These are phyloP conservation scores for Drosophila glabriapex DNA, from an alignment of 2,888 invertebrate species.

Conservation along the genomic window DNA sequence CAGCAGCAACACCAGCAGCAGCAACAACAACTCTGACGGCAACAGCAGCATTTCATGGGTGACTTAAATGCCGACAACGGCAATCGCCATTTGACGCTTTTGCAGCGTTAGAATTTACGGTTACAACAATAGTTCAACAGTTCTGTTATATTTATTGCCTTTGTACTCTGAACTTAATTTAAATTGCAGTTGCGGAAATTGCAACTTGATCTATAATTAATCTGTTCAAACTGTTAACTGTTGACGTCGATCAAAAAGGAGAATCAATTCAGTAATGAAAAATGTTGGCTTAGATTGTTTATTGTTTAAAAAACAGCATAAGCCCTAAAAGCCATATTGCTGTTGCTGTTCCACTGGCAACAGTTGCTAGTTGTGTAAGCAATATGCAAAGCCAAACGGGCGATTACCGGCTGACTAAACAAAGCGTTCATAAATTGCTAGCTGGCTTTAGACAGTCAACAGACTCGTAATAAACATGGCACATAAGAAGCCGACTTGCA, in stretches of 20 bases:
- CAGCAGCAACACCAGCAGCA: slow-evolving; percentile 28
- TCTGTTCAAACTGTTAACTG: background rate
- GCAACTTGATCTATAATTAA: background rate
- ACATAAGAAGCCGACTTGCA: slow-evolving; percentile 16
- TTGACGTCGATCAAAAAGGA: background rate
- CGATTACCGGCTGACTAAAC: slow-evolving; percentile 46
- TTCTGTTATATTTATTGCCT: slow-evolving; percentile 43
- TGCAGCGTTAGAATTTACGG: slow-evolving; percentile 67
- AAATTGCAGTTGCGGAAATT: background rate
- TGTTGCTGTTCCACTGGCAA: slow-evolving; percentile 2
- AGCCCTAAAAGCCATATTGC: background rate
- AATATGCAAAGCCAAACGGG: slow-evolving; percentile 14
- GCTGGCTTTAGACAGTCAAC: slow-evolving; percentile 18
- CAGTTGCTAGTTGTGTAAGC: slow-evolving; percentile 15
- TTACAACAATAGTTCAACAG: slow-evolving; percentile 60
- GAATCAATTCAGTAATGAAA: background rate
- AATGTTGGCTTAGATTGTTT: background rate
- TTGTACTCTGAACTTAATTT: slow-evolving; percentile 18
- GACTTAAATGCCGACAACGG: slow-evolving; percentile 69
- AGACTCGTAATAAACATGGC: slow-evolving; percentile 45
- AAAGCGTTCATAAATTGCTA: slow-evolving; percentile 73
- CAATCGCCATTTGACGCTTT: slow-evolving; percentile 65
- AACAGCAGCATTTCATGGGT: slow-evolving; percentile 65
- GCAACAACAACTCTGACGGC: slow-evolving; percentile 31
- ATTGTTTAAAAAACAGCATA: background rate